Evolutionary conservation across 2,888 invertebrate species (phyloP).

Genomic region (Callyntrura guangdongensis): DNA sequence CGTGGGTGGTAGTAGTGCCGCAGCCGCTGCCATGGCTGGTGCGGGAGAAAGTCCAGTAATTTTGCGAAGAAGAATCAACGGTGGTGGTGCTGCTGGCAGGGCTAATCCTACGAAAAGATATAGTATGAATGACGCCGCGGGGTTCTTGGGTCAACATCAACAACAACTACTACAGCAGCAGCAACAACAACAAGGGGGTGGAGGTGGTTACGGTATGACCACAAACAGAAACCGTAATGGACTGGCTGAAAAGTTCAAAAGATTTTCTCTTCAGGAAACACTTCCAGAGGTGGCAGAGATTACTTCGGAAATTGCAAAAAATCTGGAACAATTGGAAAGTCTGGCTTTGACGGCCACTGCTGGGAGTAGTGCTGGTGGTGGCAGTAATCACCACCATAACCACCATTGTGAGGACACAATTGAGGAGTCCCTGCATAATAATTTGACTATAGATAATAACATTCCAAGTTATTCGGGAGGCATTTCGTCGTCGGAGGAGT

Average conservation of each 20-base stretch:
- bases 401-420: slow-evolving; percentile 42
- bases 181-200: slow-evolving; percentile 38
- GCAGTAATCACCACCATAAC: slow-evolving; percentile 38
- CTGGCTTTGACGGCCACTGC: slow-evolving; percentile 76
- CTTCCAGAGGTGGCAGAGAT: slow-evolving; percentile 83
- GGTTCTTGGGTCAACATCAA: slow-evolving; percentile 62
- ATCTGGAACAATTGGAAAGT: slow-evolving; percentile 81
- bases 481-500: slow-evolving; percentile 60
- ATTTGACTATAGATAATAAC: slow-evolving; percentile 43
- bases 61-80: slow-evolving; percentile 63
- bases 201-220: slow-evolving; percentile 37
- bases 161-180: slow-evolving; percentile 26
- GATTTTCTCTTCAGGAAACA: slow-evolving; percentile 83
- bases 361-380: neutral
- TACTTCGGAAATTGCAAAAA: slow-evolving; percentile 83
- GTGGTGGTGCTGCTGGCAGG: slow-evolving; percentile 64
- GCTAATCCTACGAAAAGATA: slow-evolving; percentile 76
- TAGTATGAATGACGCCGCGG: slow-evolving; percentile 78
- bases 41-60: slow-evolving; percentile 78
- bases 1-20: slow-evolving; percentile 44
- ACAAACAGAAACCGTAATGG: slow-evolving; percentile 71
- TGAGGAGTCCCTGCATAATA: slow-evolving; percentile 49
- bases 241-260: slow-evolving; percentile 81
- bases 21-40: slow-evolving; percentile 53
- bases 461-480: slow-evolving; percentile 69